Percentiles rank a stretch among this genome's conserved stretches.
These are phyloP conservation scores for Arctocebus calabarensis DNA, from an alignment of 2,797 vertebrate genomes.

Conservation along the genomic window DNA sequence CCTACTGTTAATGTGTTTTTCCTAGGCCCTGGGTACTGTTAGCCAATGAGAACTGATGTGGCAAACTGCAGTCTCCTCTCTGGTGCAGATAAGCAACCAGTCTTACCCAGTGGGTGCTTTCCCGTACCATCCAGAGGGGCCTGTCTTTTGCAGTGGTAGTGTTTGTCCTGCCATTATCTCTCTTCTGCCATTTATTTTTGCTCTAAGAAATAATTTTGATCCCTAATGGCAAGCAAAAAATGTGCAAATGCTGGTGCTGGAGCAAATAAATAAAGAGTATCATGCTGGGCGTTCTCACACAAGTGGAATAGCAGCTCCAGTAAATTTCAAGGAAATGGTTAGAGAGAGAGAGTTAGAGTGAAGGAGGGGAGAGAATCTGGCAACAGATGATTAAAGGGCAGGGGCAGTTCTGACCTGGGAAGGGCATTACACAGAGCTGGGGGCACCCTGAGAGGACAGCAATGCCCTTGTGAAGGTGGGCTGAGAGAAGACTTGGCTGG, in stretches of 20 bases:
- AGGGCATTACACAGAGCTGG: neutral
- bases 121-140: neutral
- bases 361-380: neutral
- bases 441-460: neutral
- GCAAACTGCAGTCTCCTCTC: neutral
- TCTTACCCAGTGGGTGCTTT: neutral
- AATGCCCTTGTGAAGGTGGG: neutral
- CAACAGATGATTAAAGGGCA: neutral
- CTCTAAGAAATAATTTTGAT: neutral
- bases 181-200: constrained; percentile 11
- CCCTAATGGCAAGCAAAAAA: constrained; percentile 7
- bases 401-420: neutral
- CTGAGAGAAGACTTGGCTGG: neutral
- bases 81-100: neutral
- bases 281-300: neutral
- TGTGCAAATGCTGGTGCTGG: neutral
- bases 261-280: constrained; percentile 38
- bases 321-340: constrained; percentile 36
- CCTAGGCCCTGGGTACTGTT: neutral
- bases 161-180: neutral
- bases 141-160: neutral
- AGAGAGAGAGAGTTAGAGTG: neutral
- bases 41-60: neutral
- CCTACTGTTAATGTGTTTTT: neutral
- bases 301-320: neutral